A percentile compares a stretch with the other conserved stretches of the same genome.
These are phyloP conservation scores for Leptinotarsa rubiginosa DNA, from an alignment of 2,888 invertebrate genomes.

Conservation along the genomic window DNA sequence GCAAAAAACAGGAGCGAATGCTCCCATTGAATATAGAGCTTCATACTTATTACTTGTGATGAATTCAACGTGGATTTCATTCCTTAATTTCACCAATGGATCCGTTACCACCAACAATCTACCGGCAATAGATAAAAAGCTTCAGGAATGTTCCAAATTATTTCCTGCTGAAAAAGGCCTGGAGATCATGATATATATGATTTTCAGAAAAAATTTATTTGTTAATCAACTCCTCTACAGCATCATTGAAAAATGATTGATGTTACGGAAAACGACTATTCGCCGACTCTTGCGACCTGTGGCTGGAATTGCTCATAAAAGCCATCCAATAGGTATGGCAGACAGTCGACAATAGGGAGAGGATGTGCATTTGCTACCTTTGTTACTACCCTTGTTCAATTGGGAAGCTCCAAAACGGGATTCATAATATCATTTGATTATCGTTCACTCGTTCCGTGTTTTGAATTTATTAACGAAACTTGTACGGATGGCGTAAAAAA, in stretches of 20 bases:
- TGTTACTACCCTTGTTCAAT: conserved; percentile 56
- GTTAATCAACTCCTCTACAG: conserved; percentile 11
- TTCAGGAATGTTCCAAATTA: too few relatives aligned
- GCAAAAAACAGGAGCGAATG: not conserved
- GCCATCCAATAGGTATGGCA: conserved; percentile 64
- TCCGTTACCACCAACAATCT: too few relatives aligned
- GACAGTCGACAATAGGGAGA: conserved; percentile 39
- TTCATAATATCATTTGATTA: conserved; percentile 59
- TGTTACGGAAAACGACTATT: conserved; percentile 60
- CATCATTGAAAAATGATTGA: conserved; percentile 30
- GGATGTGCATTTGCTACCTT: conserved; percentile 35
- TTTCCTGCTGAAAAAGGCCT: too few relatives aligned
- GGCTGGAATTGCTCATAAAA: conserved; percentile 51
- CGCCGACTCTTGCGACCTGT: conserved; percentile 47
- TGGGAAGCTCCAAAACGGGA: conserved; percentile 57
- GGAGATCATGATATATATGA: too few relatives aligned
- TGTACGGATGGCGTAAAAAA: conserved; percentile 15
- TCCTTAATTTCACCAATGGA: too few relatives aligned
- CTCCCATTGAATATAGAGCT: too few relatives aligned
- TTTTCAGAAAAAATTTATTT: not conserved
- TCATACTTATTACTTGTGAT: too few relatives aligned
- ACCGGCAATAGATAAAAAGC: too few relatives aligned
- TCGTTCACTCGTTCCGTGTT: conserved; percentile 55
- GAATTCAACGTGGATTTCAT: too few relatives aligned
- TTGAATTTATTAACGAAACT: conserved; percentile 45